A percentile compares a stretch with the other conserved stretches of the same genome.
These are phyloP conservation scores for Bugula neritina DNA, from an alignment of 2,888 invertebrate genomes.

Conservation along the genomic window DNA sequence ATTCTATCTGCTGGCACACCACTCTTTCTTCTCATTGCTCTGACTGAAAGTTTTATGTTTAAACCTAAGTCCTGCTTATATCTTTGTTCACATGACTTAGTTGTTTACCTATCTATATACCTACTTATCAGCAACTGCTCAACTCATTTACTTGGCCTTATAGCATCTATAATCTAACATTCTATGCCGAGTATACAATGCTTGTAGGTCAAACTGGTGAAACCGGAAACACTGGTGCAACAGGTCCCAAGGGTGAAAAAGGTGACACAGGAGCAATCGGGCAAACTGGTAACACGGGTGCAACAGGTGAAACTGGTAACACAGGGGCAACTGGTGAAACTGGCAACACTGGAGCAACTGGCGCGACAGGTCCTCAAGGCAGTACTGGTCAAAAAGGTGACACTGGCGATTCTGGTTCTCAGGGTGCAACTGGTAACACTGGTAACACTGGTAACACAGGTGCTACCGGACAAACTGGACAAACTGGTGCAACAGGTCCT, in stretches of 20 bases:
- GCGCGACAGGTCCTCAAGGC: constrained; percentile 27
- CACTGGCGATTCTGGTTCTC: constrained; percentile 20
- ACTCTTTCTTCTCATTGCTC: too few species aligned
- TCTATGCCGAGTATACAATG: too few species aligned
- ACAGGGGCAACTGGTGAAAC: constrained; percentile 25
- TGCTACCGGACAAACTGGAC: constrained; percentile 8
- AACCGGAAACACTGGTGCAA: constrained; percentile 25
- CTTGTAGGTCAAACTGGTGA: constrained; percentile 19
- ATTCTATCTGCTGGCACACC: too few species aligned
- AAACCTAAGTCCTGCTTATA: too few species aligned
- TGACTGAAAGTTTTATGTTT: too few species aligned
- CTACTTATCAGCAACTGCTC: too few species aligned
- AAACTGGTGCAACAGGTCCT: constrained; percentile 21
- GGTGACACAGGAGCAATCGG: constrained; percentile 24
- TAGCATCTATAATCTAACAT: too few species aligned
- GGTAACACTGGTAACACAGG: constrained; percentile 23
- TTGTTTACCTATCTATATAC: too few species aligned
- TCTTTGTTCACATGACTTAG: too few species aligned
- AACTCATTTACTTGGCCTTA: too few species aligned
- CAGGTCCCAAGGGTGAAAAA: constrained; percentile 22
- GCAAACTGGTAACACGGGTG: constrained; percentile 23
- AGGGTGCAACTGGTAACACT: constrained; percentile 13
- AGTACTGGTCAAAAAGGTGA: constrained; percentile 25
- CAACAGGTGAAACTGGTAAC: constrained; percentile 27
- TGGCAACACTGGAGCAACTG: constrained; percentile 21